A percentile compares a stretch with the other conserved stretches of the same genome.
Evolutionary conservation across 2,797 vertebrate species (phyloP).

Genomic region (Bradypodion pumilum): DNA sequence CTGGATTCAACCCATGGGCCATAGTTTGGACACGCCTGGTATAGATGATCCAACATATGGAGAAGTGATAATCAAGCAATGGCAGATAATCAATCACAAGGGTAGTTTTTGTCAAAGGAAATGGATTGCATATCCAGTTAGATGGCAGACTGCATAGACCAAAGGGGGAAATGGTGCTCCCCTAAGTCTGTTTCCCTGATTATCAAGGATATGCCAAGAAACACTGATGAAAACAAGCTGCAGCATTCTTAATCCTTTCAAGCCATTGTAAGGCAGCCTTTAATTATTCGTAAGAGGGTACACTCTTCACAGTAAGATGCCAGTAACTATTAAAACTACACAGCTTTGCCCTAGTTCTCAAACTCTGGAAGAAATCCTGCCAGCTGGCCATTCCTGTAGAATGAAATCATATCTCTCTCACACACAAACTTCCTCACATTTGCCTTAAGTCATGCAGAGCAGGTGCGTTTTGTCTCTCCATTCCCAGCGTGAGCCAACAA

Average conservation of each 20-base stretch:
- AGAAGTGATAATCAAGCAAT: neutral
- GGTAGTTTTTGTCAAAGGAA: neutral
- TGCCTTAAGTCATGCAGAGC: conserved; percentile 86
- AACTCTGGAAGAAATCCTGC: conserved; percentile 79
- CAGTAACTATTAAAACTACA: conserved; percentile 71
- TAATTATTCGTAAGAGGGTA: conserved; percentile 67
- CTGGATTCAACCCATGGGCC: too few relatives aligned
- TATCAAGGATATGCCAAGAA: conserved; percentile 20
- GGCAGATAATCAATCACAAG: neutral
- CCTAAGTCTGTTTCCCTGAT: neutral
- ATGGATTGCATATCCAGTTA: neutral
- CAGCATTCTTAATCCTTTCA: conserved; percentile 24
- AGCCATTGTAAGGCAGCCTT: conserved; percentile 32
- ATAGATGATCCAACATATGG: neutral
- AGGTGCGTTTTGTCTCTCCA: conserved; percentile 91
- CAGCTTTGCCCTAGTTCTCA: conserved; percentile 70
- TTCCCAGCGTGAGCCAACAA: conserved; percentile 88
- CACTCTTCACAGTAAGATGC: conserved; percentile 66
- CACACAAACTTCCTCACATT: conserved; percentile 87
- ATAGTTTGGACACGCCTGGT: too few relatives aligned
- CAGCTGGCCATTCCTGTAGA: conserved; percentile 81
- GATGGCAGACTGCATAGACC: neutral
- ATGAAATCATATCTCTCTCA: conserved; percentile 88
- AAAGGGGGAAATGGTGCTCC: neutral
- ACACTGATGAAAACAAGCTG: conserved; percentile 17